Evolutionary conservation across 2,113 vertebrate species (phyloP).

Genomic region (Petrocephalus zakoni): DNA sequence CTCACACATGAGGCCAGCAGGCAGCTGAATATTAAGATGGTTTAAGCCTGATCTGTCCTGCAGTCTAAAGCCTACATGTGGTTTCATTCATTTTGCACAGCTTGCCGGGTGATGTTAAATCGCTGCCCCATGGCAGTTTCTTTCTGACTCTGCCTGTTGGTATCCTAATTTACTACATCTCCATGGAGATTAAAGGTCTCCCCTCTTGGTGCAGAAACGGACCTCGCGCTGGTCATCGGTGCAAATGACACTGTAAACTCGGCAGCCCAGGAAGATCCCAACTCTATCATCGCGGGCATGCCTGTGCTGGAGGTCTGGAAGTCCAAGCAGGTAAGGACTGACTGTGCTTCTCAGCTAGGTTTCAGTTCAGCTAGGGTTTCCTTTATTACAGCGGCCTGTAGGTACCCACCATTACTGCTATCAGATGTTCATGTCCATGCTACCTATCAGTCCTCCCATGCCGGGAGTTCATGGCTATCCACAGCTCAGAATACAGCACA

Average conservation of each 20-base stretch:
- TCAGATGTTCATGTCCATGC: background rate
- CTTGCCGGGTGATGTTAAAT: conserved; percentile 27
- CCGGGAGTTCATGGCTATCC: background rate
- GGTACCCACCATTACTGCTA: background rate
- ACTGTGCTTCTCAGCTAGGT: background rate
- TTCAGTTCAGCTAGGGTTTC: background rate
- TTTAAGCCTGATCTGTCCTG: conserved; percentile 48
- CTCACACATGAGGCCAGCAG: conserved; percentile 42
- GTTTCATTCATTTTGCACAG: conserved; percentile 58
- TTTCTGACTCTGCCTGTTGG: background rate
- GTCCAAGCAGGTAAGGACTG: conserved; percentile 82
- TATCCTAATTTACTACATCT: background rate
- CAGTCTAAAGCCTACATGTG: conserved; percentile 48
- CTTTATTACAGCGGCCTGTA: background rate
- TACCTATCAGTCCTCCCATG: background rate
- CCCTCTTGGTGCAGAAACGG: conserved; percentile 69
- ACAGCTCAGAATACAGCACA: background rate
- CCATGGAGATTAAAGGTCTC: background rate
- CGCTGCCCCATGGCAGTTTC: background rate
- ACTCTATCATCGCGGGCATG: conserved; percentile 97
- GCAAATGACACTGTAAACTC: conserved; percentile 98
- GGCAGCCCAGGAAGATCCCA: conserved; percentile 91
- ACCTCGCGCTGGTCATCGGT: conserved; percentile 91
- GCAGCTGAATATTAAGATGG: conserved; percentile 48
- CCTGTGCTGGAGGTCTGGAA: conserved; percentile 98